Evolutionary conservation across 2,888 invertebrate species (phyloP), one percentile per base, ranked within the genome.

Genomic region (Proisotoma minuta): DNA sequence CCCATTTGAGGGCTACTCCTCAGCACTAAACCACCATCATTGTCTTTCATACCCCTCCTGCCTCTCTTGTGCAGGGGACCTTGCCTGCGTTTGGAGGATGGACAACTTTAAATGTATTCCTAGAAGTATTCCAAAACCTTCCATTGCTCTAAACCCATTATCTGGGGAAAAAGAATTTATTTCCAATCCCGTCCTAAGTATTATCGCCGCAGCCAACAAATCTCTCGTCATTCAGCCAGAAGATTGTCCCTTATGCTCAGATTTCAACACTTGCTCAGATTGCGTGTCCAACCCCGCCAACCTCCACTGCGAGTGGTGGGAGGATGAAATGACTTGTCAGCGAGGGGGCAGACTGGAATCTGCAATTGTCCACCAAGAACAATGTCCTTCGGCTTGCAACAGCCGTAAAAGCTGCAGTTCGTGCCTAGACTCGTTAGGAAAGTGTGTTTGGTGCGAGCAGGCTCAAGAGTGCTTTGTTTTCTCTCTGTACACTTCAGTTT

Each of bases 361-460:
- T 23, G 87, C 87, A 8, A 82, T 89, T 0, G 79, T 80, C 20
- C 78, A 82, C 20, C 75, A 82, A 0, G 80, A 81, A 15, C 82
- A 84, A 51, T 95, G 95, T 76, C 91, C 93, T 0, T 81, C 85
- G 26, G 88, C 91, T 0, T 95, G 95, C 76, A 85, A 91, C 72
- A 78, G 84, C 77, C 84, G 91, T 51, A 83, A 80, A 47, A 86
- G 87, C 75, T 92, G 92, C 77, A 85, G 87, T 20, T 84, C 86
- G 58, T 96, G 96, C 76, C 81, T 96, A 56, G 89, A 89, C 74
- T 88, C 89, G 75, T 85, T 85, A 52, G 91, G 91, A 24, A 84
- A 92, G 63, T 96, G 96, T 78, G 94, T 94, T 0, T 96, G 96
- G 96, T 96, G 96, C 77, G 91, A 93, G 76, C 90, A 92, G 24